Conservation (phyloP, 2,113 vertebrate species). For the Mirounga angustirostris region DNA sequence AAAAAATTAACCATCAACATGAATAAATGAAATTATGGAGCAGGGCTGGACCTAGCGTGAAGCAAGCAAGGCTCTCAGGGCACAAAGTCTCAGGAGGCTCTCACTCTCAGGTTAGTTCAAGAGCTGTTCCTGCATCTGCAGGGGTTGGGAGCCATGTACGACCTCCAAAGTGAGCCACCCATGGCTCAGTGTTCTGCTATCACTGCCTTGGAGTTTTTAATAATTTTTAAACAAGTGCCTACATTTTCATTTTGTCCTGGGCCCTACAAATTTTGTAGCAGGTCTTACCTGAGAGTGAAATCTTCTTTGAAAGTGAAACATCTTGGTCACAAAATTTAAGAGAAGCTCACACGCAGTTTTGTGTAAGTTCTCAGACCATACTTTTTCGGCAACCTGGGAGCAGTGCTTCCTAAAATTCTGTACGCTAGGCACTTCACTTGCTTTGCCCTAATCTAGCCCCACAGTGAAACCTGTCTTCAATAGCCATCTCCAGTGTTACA, state of each 20-base stretch:
- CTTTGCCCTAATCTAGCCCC: fast-evolving
- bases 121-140: not conserved
- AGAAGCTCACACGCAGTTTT: not conserved
- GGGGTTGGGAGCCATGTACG: no score
- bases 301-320: not conserved
- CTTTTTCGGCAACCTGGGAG: not conserved
- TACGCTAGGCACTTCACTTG: not conserved
- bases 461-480: not conserved
- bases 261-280: not conserved
- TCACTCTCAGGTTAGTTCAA: not conserved
- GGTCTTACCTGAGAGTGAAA: not conserved
- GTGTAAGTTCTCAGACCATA: not conserved
- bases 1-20: not conserved
- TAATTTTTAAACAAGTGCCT: not conserved
- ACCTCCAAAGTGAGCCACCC: not conserved
- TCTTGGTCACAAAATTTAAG: not conserved
- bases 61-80: not conserved
- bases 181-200: not conserved
- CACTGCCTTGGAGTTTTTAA: not conserved
- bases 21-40: not conserved
- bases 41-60: not conserved
- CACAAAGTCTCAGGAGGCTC: not conserved
- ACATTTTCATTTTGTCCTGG: not conserved
- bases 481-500: no score
- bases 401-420: not conserved